phyloP scores from a whole-genome alignment of 2,797 vertebrate species.

The Pseudopleuronectes americanus region DNA sequence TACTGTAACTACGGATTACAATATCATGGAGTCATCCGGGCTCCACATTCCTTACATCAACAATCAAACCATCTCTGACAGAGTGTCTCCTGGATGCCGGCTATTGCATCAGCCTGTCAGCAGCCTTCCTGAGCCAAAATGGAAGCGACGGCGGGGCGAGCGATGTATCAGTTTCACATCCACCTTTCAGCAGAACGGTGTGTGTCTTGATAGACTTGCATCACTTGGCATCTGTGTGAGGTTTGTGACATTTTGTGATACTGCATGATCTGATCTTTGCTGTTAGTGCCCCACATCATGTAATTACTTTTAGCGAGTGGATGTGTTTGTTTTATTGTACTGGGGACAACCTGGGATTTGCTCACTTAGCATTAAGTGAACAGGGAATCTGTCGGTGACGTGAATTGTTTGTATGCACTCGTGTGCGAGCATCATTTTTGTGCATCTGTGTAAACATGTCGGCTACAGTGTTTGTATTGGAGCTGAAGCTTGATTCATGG shows the following conservation, averaged over 20 bases:
- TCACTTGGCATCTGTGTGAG: slow-evolving; percentile 35
- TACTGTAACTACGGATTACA: slow-evolving; percentile 33
- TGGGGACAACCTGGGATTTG: not conserved
- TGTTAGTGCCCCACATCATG: slow-evolving; percentile 14
- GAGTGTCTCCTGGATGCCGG: slow-evolving; percentile 57
- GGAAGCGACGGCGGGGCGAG: slow-evolving; percentile 50
- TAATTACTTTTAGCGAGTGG: slow-evolving; percentile 10
- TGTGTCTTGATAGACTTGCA: slow-evolving; percentile 29
- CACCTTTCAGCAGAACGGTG: slow-evolving; percentile 21
- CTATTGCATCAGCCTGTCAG: slow-evolving; percentile 73
- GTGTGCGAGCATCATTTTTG: not conserved
- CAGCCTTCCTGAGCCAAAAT: slow-evolving; percentile 58
- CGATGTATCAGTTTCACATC: slow-evolving; percentile 43
- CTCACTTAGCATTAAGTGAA: not conserved
- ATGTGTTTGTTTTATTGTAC: slow-evolving; percentile 6
- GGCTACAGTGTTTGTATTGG: slow-evolving; percentile 21
- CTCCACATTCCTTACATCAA: slow-evolving; percentile 49
- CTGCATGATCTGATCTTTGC: slow-evolving; percentile 17
- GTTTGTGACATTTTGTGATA: slow-evolving; percentile 28
- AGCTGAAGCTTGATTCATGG: too few species aligned
- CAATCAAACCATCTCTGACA: slow-evolving; percentile 67
- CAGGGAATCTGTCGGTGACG: slow-evolving; percentile 3
- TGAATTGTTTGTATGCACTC: not conserved
- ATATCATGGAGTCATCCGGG: slow-evolving; percentile 47
- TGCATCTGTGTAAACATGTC: slow-evolving; percentile 6